Evolutionary conservation across 2,888 invertebrate genomes (phyloP), one percentile per base, ranked within the genome.

Genomic region (Hedya salicella): DNA sequence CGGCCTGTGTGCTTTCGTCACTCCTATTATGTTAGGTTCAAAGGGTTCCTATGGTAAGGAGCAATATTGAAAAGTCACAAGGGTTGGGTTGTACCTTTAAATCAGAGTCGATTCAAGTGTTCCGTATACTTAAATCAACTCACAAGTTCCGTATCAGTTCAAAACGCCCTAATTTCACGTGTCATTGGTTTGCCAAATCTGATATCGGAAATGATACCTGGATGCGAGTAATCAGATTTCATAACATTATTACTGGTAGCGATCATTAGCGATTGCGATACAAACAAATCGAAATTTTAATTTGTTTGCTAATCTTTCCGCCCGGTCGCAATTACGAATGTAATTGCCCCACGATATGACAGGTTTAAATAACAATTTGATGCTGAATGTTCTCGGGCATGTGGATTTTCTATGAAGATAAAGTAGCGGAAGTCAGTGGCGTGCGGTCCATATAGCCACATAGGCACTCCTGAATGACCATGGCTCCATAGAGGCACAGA

Each of bases 231-330:
- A 36, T 36, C 36, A 36, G 9, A 36, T 36, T 36, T 52, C 4
- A 40, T 40, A 54, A 66, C 19, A n/a, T 54, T 54, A 36, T 17
- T 16, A 42, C 40, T 56, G 57, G 42, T 63, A 50, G 8, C 63
- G 36, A 19, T 64, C 40, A 42, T 49, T 53, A 53, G 60, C 16
- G 25, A 36, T 36, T 36, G 36, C 36, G 36, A 36, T 36, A 36
- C 50, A 60, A 60, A 65, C 54, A 66, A 61, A 66, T 66, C 60
- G 60, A 54, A 61, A 48, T 48, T 61, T 61, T 17, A 40, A 61
- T 42, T 61, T 39, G 65, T 53, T 59, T 48, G 39, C 39, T 36
- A 36, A 36, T 36, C 25, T 53, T 30, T 32, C 40, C 48, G 36
- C 6, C 36, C 11, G 36, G 48, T 48, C 60, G 66, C 48, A 46